A percentile compares a stretch with the other conserved stretches of the same genome.
These are phyloP conservation scores for Poeciliopsis gracilis DNA, from an alignment of 2,797 vertebrate species.

Conservation along the genomic window DNA sequence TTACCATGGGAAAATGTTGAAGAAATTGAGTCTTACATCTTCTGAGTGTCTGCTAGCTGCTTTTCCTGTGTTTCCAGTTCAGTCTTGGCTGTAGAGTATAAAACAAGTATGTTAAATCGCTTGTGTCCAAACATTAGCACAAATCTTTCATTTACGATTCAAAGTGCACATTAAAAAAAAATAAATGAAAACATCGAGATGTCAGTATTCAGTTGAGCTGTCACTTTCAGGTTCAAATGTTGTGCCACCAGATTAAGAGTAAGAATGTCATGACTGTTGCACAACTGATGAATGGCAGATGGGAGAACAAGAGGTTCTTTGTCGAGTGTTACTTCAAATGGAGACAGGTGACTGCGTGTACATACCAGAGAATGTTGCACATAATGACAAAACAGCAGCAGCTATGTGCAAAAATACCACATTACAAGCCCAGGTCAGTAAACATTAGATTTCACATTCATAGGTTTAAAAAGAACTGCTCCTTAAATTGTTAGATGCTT, in stretches of 20 bases:
- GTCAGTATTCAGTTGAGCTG: slow-evolving; percentile 58
- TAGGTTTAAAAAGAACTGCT: neutral
- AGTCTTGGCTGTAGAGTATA: slow-evolving; percentile 84
- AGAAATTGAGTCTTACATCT: slow-evolving; percentile 83
- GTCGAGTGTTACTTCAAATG: slow-evolving; percentile 59
- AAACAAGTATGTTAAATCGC: neutral
- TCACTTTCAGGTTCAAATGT: slow-evolving; percentile 60
- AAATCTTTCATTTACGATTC: slow-evolving; percentile 32
- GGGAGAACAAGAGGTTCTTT: slow-evolving; percentile 73
- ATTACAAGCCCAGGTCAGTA: slow-evolving; percentile 24
- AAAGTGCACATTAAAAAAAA: slow-evolving; percentile 24
- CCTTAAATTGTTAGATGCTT: slow-evolving; percentile 52
- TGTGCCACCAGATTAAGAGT: slow-evolving; percentile 62
- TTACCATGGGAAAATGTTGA: slow-evolving; percentile 21
- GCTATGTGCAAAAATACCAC: slow-evolving; percentile 49
- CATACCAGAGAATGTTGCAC: slow-evolving; percentile 40
- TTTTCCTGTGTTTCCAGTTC: slow-evolving; percentile 90
- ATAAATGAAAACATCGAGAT: slow-evolving; percentile 37
- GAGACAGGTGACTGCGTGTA: slow-evolving; percentile 66
- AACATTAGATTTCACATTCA: slow-evolving; percentile 51
- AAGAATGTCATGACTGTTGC: slow-evolving; percentile 54
- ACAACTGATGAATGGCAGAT: slow-evolving; percentile 71
- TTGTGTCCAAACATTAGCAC: neutral
- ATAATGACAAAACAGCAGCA: slow-evolving; percentile 49
- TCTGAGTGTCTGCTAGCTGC: slow-evolving; percentile 87